phyloP scores from a whole-genome alignment of 2,888 invertebrate species.

The Miltochrista miniata region DNA sequence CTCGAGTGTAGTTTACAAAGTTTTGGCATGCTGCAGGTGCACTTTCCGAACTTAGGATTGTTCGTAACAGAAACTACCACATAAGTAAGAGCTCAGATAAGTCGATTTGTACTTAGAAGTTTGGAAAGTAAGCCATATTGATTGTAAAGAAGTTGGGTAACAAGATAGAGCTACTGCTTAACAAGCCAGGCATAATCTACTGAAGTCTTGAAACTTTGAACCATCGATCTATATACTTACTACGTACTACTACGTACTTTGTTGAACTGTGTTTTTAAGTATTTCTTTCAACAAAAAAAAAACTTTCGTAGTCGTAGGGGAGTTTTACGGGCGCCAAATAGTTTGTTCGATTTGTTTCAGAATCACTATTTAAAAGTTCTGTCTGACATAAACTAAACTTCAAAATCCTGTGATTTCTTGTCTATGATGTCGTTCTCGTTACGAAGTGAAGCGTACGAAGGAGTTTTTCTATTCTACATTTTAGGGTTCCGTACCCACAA shows the following conservation, averaged over 20 bases:
- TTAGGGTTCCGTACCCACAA: no score
- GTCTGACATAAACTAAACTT: constrained; percentile 4
- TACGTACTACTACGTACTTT: no score
- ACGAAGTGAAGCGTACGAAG: no score
- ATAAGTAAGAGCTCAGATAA: neutral
- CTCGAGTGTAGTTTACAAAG: no score
- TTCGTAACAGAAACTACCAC: neutral
- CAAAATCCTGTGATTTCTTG: constrained; percentile 2
- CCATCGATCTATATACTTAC: no score
- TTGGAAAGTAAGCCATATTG: neutral
- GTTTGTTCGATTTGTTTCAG: no score
- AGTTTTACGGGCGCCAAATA: no score
- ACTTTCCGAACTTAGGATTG: neutral
- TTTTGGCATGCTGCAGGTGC: constrained; percentile 6
- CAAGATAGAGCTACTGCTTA: neutral
- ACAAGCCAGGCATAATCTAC: no score
- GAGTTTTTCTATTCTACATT: constrained; percentile 34
- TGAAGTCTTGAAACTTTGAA: no score
- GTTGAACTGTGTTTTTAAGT: no score
- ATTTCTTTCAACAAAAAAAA: no score
- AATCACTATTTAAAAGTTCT: neutral
- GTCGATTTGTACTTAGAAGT: neutral
- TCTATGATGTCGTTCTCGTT: neutral
- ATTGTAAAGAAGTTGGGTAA: neutral
- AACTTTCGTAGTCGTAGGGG: no score